Conservation (phyloP, 2,113 vertebrate genomes). For the Hemiscyllium ocellatum region DNA sequence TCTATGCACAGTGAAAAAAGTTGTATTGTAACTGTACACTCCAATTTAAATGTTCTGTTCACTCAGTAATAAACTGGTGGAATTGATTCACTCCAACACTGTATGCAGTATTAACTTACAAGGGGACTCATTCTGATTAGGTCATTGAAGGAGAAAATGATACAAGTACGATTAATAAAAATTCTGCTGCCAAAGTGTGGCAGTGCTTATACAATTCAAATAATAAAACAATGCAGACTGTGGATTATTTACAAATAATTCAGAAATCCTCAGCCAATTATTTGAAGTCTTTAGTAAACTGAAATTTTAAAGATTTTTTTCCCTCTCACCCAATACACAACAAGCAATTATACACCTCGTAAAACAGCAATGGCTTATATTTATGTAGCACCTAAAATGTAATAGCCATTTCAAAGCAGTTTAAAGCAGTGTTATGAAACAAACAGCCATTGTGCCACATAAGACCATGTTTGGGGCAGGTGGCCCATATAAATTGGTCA, state of each 20-base stretch:
- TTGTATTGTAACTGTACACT: background rate
- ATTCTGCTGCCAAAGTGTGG: background rate
- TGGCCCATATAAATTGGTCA: background rate
- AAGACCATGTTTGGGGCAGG: background rate
- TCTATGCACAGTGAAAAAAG: background rate
- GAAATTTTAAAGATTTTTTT: background rate
- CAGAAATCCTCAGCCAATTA: background rate
- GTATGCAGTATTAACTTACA: background rate
- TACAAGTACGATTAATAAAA: background rate
- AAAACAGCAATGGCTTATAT: background rate
- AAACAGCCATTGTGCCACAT: background rate
- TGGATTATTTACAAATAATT: background rate
- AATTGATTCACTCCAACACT: background rate
- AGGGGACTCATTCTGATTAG: background rate
- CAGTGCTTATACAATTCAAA: background rate
- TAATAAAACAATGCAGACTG: background rate
- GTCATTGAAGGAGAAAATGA: background rate
- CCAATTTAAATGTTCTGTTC: background rate
- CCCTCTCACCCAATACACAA: background rate
- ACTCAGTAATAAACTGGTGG: background rate
- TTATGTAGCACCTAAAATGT: background rate
- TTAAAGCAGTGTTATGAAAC: background rate
- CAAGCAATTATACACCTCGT: background rate
- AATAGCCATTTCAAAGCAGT: background rate
- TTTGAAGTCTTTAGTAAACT: background rate